Evolutionary conservation across 2,888 invertebrate genomes (phyloP), one percentile per base, ranked within the genome.

Genomic region (Morinoia aosen): DNA sequence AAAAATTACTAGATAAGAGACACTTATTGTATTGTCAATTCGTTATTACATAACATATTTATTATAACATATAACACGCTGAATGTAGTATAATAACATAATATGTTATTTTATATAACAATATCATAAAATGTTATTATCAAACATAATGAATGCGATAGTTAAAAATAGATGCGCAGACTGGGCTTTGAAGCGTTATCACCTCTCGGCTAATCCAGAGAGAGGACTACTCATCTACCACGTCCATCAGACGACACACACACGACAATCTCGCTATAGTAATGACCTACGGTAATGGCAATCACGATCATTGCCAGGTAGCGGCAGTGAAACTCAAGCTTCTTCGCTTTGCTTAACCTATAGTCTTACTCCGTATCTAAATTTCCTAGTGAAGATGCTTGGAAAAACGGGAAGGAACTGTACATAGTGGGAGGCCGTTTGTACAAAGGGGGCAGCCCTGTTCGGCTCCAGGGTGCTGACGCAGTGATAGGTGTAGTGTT

Each of bases 161-260:
- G 76, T 25, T 76, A 76, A 76, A 76, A 76, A 16, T 76, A 76
- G 33, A 16, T 8, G 76, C 76, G 76, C 25, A 76, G 33, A 76
- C 76, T 33, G 76, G 76, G 33, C 76, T 16, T 76, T 76, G 25
- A 76, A 33, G 76, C 76, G 8, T 33, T 25, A 76, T 76, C 25
- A 76, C 76, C 76, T 76, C 76, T 76, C 76, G 76, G 76, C 76
- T 76, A 76, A 76, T 76, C 76, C 76, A 76, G 76, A 76, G 76
- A 25, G 76, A 76, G 76, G 33, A 76, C 76, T 76, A 76, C 76
- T 76, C 76, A 76, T 76, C 76, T 76, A 76, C 76, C 39, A 40
- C 90, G 90, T 90, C 48, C 90, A 90, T 48, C 90, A 90, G 40
- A 90, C 90, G 90, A 90, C 90, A 90, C 40, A 88, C 88, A 90